Conservation (phyloP, 2,797 vertebrate species). For the Lepidocolaptes lacrymiger region DNA sequence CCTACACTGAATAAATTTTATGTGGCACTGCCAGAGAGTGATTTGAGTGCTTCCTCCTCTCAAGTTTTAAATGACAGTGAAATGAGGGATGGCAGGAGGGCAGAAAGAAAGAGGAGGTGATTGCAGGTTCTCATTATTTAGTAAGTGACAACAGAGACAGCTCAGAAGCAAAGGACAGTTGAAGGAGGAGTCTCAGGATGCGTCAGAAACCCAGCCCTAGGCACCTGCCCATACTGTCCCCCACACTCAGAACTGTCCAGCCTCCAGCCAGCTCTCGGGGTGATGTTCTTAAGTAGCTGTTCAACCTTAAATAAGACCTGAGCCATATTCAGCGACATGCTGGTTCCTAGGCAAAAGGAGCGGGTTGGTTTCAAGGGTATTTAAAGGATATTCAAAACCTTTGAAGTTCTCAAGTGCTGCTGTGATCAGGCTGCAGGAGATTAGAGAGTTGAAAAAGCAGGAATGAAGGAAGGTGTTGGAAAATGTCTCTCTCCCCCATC, state of each 20-base stretch:
- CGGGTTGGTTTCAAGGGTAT: neutral
- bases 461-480: neutral
- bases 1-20: neutral
- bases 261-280: neutral
- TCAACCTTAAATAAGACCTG: neutral
- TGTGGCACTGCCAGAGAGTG: neutral
- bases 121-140: neutral
- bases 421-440: neutral
- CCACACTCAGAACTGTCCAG: neutral
- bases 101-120: neutral
- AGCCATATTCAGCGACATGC: neutral
- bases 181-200: neutral
- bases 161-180: neutral
- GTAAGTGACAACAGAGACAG: neutral
- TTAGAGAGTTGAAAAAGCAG: neutral
- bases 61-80: neutral
- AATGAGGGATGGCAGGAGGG: neutral
- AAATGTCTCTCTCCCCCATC: fast-evolving
- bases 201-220: neutral
- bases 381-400: neutral
- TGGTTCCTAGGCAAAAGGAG: neutral
- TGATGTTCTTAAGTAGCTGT: neutral
- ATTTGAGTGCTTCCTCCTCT: neutral
- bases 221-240: neutral
- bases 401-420: neutral